phyloP scores from a whole-genome alignment of 2,797 vertebrate species.

The Epinephelus malabaricus region DNA sequence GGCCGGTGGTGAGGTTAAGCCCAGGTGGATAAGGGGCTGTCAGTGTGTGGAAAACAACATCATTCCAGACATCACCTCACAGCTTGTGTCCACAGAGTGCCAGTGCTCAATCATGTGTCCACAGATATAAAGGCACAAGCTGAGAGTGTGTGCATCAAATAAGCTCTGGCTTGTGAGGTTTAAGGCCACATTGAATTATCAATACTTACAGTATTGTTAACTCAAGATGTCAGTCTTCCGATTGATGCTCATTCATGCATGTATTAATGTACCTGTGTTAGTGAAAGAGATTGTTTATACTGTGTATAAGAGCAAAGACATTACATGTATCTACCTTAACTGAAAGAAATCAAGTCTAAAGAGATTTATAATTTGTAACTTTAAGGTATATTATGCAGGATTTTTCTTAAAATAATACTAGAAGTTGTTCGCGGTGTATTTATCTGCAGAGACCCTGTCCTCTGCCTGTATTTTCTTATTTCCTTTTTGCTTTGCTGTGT shows the following conservation, averaged over 20 bases:
- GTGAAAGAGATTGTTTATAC: conserved; percentile 14
- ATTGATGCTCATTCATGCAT: conserved; percentile 3
- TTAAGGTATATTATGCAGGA: too few relatives aligned
- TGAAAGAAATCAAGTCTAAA: not conserved
- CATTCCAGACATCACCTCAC: not conserved
- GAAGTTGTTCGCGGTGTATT: too few relatives aligned
- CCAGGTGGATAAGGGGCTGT: conserved; percentile 25
- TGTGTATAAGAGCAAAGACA: conserved; percentile 13
- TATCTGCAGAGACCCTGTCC: too few relatives aligned
- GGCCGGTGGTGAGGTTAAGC: conserved; percentile 17
- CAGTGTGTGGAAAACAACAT: conserved; percentile 35
- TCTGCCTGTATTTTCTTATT: too few relatives aligned
- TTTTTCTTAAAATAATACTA: too few relatives aligned
- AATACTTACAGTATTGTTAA: conserved; percentile 17
- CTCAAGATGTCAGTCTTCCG: conserved; percentile 15
- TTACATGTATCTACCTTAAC: not conserved
- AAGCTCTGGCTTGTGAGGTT: conserved; percentile 6
- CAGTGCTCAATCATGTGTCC: conserved; percentile 12
- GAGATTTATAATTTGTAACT: too few relatives aligned
- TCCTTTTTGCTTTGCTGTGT: too few relatives aligned
- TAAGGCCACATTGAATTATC: conserved; percentile 31
- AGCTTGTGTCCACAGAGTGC: conserved; percentile 11
- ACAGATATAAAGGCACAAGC: conserved; percentile 18
- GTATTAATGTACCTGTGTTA: conserved; percentile 13
- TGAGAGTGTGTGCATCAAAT: conserved; percentile 27